These are phyloP conservation scores for Oligia latruncula DNA, from an alignment of 2,888 invertebrate species.

Conservation along the genomic window DNA sequence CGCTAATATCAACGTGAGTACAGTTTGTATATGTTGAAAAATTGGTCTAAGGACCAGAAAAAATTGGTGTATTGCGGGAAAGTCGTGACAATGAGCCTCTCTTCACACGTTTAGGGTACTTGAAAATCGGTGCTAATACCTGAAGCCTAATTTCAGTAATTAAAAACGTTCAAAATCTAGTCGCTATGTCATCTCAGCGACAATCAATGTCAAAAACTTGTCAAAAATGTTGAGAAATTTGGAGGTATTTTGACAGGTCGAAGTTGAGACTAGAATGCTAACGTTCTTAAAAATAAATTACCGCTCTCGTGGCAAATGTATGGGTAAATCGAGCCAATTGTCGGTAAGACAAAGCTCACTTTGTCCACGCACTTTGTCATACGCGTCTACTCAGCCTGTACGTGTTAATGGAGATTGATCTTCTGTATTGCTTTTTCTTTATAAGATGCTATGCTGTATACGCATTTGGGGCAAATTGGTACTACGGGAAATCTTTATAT, in stretches of 20 bases:
- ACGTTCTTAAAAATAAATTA: background rate
- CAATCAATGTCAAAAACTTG: background rate
- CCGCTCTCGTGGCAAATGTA: no score
- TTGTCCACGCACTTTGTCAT: background rate
- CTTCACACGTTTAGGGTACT: conserved; percentile 7
- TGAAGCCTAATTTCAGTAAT: background rate
- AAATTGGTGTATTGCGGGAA: background rate
- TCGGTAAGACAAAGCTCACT: background rate
- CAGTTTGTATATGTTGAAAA: background rate
- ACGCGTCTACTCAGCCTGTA: background rate
- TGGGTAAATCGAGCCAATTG: background rate
- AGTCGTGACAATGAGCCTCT: background rate
- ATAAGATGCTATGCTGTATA: conserved; percentile 1
- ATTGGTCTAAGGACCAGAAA: background rate
- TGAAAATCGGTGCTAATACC: background rate
- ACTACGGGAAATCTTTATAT: background rate
- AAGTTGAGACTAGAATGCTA: background rate
- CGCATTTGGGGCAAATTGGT: conserved; percentile 10
- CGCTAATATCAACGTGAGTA: conserved; percentile 93
- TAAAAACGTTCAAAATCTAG: background rate
- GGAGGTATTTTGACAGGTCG: background rate
- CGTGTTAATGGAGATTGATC: conserved; percentile 1
- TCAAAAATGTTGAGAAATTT: background rate
- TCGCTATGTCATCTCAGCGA: background rate
- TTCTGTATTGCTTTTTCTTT: conserved; percentile 16